Percentiles rank a stretch among this genome's conserved stretches.
Conservation (phyloP, 2,113 vertebrate genomes). For the Scytalopus superciliaris region DNA sequence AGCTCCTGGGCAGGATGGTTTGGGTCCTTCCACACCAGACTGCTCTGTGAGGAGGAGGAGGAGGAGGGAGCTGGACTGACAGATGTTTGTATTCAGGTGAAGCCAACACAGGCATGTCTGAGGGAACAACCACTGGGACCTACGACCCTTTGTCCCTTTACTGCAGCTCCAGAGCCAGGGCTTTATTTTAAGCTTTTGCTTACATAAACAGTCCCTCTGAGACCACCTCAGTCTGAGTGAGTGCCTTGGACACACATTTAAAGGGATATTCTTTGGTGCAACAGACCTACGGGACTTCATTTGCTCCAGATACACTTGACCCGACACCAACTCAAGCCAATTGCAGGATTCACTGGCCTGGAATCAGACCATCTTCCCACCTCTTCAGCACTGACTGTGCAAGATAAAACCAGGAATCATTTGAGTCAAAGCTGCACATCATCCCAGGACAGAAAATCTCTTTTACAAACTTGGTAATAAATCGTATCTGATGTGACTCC, state of each 20-base stretch:
- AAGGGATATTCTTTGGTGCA: background rate
- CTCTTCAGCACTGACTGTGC: background rate
- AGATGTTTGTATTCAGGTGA: background rate
- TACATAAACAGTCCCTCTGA: background rate
- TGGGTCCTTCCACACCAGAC: background rate
- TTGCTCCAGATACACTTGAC: background rate
- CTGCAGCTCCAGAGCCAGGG: background rate
- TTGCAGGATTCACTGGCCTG: background rate
- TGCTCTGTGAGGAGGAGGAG: background rate
- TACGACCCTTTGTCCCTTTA: background rate
- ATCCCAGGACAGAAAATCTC: background rate
- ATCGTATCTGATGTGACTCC: background rate
- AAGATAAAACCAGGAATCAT: background rate
- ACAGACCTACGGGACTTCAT: background rate
- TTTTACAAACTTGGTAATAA: background rate
- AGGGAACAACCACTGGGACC: background rate
- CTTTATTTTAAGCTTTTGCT: background rate
- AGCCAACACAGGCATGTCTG: background rate
- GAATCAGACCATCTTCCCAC: background rate
- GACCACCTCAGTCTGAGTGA: background rate
- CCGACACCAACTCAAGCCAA: background rate
- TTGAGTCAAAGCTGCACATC: background rate
- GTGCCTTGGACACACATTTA: background rate
- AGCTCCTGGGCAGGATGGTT: fast-evolving
- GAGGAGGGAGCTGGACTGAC: background rate